Evolutionary conservation across 2,797 vertebrate genomes (phyloP), one percentile per base, ranked within the genome.

Genomic region (Arrhamphus sclerolepis): DNA sequence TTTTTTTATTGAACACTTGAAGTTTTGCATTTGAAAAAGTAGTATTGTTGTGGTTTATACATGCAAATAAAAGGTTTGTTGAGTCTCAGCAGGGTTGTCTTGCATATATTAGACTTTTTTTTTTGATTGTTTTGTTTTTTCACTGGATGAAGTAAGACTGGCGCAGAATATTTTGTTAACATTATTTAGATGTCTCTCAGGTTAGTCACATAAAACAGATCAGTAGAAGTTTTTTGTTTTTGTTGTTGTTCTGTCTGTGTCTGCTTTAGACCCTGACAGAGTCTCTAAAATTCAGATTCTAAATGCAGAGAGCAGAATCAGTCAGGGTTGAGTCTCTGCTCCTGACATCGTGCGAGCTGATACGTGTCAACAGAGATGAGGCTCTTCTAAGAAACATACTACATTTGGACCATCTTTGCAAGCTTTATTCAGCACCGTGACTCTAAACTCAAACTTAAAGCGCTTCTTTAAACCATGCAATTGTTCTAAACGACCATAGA

Each of bases 301-400:
- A n/a, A n/a, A n/a, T n/a, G n/a, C n/a, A 31, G 47, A 22, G 46
- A 48, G 26, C 26, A 62, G 49, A 62, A 75, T 71, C 78, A 76
- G 50, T 73, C 38, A 43, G 70, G 46, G 62, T 70, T 75, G 60
- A 77, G 65, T 29, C 59, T 55, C 65, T 64, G 67, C 70, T 81
- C 53, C 46, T 34, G 73, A 73, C 58, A 58, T 73, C 64, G 65
- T 73, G 68, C 68, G 71, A 77, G 70, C 48, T 78, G 81, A 85
- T 82, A 44, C 19, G 47, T 66, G 78, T 76, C 44, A 48, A 84
- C 76, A 57, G 75, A 46, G 61, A 70, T 47, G 68, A 77, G 54
- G 60, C 74, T 24, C 52, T 71, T 48, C 54, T 29, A 22, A 49
- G 58, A 72, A 62, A 73, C 65, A 7, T 72, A 60, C 55, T 48